Evolutionary conservation across 2,888 invertebrate species (phyloP).

Genomic region (Ischnura elegans): DNA sequence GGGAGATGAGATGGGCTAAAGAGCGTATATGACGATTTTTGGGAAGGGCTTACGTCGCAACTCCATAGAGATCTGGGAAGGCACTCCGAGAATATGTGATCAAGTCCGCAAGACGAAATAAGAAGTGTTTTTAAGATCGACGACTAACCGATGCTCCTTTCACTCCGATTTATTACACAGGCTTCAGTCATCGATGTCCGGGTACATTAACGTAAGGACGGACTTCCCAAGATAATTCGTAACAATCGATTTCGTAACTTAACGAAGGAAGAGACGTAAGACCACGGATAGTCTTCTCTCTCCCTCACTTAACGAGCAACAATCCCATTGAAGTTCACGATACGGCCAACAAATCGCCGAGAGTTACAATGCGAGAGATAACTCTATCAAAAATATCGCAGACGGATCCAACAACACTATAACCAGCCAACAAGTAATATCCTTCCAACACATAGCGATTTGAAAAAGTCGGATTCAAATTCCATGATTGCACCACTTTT

Average conservation of each 20-base stretch:
- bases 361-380: not conserved
- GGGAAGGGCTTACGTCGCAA: no score
- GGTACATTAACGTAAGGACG: no score
- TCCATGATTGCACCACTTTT: not conserved
- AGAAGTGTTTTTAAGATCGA: no score
- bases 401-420: not conserved
- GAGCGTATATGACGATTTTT: no score
- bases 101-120: no score
- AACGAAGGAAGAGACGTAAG: not conserved
- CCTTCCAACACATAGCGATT: not conserved
- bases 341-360: not conserved
- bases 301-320: not conserved
- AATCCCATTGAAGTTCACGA: not conserved
- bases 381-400: conserved; percentile 8
- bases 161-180: no score
- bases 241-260: not conserved
- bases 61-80: no score
- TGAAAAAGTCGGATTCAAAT: not conserved
- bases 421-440: conserved; percentile 7
- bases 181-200: no score
- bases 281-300: not conserved
- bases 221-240: not conserved
- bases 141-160: no score
- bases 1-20: no score
- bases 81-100: not conserved